These are phyloP conservation scores for Nymphicus hollandicus DNA, from an alignment of 2,113 vertebrate genomes.

Conservation along the genomic window DNA sequence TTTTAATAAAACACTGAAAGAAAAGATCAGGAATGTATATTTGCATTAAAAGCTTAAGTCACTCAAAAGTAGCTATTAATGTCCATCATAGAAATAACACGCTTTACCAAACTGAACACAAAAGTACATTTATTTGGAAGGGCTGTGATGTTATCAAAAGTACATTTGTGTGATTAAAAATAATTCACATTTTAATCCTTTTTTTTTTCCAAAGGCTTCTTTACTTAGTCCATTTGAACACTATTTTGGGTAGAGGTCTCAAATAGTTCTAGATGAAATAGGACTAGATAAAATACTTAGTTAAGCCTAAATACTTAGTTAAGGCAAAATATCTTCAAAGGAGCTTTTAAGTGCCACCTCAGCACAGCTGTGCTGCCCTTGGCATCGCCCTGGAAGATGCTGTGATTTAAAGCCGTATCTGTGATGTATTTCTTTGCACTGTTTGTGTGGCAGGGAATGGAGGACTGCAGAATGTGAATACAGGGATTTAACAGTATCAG, in stretches of 20 bases:
- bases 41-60: neutral
- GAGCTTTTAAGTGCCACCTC: neutral
- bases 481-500: neutral
- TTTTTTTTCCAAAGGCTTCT: neutral
- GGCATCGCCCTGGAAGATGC: neutral
- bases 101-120: neutral
- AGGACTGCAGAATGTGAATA: neutral
- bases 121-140: neutral
- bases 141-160: neutral
- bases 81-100: neutral
- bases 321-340: conserved; percentile 2
- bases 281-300: neutral
- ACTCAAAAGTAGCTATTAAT: neutral
- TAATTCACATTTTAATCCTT: neutral
- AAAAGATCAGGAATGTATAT: neutral
- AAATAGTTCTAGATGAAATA: neutral
- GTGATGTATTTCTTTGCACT: neutral
- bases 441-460: neutral
- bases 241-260: neutral
- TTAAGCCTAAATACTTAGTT: neutral
- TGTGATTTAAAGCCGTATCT: neutral
- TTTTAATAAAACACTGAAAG: neutral
- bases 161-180: neutral
- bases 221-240: neutral
- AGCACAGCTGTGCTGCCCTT: neutral